phyloP scores from a whole-genome alignment of 2,797 vertebrate genomes.

The Poecilia velifera region DNA sequence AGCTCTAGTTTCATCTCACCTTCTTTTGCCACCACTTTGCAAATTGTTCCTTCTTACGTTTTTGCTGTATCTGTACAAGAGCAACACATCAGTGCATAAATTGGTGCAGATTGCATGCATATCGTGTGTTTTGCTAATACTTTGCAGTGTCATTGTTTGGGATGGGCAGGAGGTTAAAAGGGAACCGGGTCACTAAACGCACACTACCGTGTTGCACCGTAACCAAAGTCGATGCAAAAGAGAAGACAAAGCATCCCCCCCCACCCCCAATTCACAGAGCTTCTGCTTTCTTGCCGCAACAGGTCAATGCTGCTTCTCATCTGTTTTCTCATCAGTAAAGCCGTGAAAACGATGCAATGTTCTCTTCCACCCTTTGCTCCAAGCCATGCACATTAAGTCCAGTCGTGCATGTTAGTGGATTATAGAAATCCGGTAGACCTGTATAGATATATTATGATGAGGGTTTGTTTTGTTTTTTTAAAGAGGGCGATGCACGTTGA shows the following conservation, averaged over 20 bases:
- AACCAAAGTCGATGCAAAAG: conserved; percentile 6
- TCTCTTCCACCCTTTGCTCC: conserved; percentile 24
- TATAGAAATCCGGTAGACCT: conserved; percentile 13
- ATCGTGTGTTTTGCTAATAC: neutral
- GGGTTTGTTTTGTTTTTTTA: neutral
- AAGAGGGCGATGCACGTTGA: conserved; percentile 21
- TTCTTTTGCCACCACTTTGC: neutral
- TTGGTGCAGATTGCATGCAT: neutral
- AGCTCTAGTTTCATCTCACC: neutral
- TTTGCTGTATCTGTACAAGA: neutral
- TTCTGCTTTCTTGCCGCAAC: conserved; percentile 35
- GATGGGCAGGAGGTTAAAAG: conserved; percentile 16
- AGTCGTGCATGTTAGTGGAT: conserved; percentile 42
- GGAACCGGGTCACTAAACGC: conserved; percentile 10
- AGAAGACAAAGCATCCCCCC: neutral
- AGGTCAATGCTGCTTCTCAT: conserved; percentile 30
- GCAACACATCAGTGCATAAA: neutral
- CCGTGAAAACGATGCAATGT: conserved; percentile 22
- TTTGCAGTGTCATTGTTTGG: conserved; percentile 1
- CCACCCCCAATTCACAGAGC: neutral
- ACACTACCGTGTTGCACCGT: neutral
- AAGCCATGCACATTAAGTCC: conserved; percentile 32
- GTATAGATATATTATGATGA: neutral
- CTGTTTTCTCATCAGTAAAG: conserved; percentile 10
- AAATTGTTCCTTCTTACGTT: neutral